Percentiles rank a stretch among this genome's conserved stretches.
These are phyloP conservation scores for Pseudonaja textilis DNA, from an alignment of 2,113 vertebrate species.

Conservation along the genomic window DNA sequence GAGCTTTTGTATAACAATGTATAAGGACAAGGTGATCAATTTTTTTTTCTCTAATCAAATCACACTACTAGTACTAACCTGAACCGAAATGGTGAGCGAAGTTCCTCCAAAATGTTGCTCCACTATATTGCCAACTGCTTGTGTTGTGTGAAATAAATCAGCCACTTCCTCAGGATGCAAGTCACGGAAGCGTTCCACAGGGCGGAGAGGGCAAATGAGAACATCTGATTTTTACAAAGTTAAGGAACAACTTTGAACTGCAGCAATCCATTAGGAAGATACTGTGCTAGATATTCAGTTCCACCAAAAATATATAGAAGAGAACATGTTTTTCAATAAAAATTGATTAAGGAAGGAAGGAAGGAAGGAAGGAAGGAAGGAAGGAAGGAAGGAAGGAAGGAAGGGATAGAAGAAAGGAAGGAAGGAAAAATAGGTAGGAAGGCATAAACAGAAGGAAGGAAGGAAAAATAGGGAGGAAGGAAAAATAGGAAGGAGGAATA, in stretches of 20 bases:
- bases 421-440: too few species aligned
- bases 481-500: too few species aligned
- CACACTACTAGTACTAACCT: constrained; percentile 68
- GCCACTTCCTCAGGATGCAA: constrained; percentile 81
- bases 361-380: too few species aligned
- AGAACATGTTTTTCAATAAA: not conserved
- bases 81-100: constrained; percentile 85
- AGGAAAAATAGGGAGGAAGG: too few species aligned
- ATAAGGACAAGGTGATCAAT: not conserved
- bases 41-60: constrained; percentile 24
- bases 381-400: too few species aligned
- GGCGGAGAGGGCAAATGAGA: constrained; percentile 84
- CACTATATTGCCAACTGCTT: constrained; percentile 79
- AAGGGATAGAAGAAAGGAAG: too few species aligned
- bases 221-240: constrained; percentile 75
- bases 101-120: constrained; percentile 84
- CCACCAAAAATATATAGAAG: not conserved
- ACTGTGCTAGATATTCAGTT: not conserved
- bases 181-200: constrained; percentile 83
- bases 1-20: not conserved
- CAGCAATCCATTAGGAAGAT: not conserved
- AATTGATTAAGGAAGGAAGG: not conserved
- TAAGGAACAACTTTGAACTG: constrained; percentile 65
- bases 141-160: constrained; percentile 78
- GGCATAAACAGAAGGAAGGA: too few species aligned